Base-by-base conservation (phyloP, 1,140 invertebrate genomes). In the Zaprionus tsacasi region DNA sequence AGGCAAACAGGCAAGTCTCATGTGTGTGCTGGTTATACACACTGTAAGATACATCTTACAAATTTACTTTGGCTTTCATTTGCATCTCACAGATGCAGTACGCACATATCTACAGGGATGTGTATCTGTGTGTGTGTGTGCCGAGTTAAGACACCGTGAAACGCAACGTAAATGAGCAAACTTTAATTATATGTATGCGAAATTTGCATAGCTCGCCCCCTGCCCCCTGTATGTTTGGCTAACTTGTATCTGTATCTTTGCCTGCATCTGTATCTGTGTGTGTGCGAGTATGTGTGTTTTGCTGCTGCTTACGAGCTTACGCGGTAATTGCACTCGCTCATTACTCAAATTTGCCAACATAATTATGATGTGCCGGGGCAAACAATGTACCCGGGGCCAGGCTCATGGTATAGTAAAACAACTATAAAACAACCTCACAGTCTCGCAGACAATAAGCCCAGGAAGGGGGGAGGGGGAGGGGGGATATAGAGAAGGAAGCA, bases 41-140 rank as follows among this genome's bases (percentile, higher is more conserved):
- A 70, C 74, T 81, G 83, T 66, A 89, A 88, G n/a, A n/a, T n/a
- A n/a, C n/a, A 88, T 88, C 85, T 89, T 74, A 89, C 81, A 89
- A 90, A 89, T 88, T 85, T 85, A 76, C 85, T 88, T 88, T 89
- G 81, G 82, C 85, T 88, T 88, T 88, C 85, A 85, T 89, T 88
- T 88, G 69, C 85, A 88, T 88, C 81, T 89, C 48, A 75, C 83
- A 82, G 80, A 75, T 73, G 72, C 68, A 36, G 13, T 50, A 70
- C 12, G 21, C 17, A 17, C 8, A 27, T 25, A 27, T n/a, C n/a
- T 15, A 25, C 27, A 36, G 1, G 4, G 30, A n/a, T 15, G 1
- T 59, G 8, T 30, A 25, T 12, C 2, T 11, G 13, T 57, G 10
- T 38, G 33, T 48, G 13, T 15, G 59, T 33, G 38, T 60, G 36